phyloP scores from a whole-genome alignment of 2,888 invertebrate species.

The Chironomus riparius region DNA sequence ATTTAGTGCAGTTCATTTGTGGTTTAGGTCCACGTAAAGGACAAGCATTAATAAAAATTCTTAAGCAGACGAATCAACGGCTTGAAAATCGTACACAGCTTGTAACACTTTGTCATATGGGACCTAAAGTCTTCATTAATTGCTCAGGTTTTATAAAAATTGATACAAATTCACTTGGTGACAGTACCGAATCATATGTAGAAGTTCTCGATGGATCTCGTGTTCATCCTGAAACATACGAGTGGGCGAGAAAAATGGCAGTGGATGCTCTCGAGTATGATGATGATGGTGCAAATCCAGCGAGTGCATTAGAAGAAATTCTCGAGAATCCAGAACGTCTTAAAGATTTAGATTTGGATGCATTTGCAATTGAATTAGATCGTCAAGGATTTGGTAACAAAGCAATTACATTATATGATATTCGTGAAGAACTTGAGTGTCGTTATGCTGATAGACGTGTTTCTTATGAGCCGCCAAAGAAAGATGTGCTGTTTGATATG shows the following conservation, averaged over 20 bases:
- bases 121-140: constrained; percentile 96
- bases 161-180: constrained; percentile 89
- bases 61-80: constrained; percentile 85
- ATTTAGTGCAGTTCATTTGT: constrained; percentile 91
- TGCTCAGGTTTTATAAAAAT: constrained; percentile 99
- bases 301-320: constrained; percentile 95
- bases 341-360: constrained; percentile 94
- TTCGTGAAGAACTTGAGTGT: constrained; percentile 87
- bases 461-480: constrained; percentile 65
- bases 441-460: constrained; percentile 84
- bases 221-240: constrained; percentile 98
- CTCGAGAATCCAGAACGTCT: constrained; percentile 88
- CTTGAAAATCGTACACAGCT: constrained; percentile 91
- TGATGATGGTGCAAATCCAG: constrained; percentile 93
- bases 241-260: constrained; percentile 99
- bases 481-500: constrained; percentile 88
- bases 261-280: constrained; percentile 98
- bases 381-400: constrained; percentile 83
- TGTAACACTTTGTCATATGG: constrained; percentile 93
- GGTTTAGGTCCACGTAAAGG: constrained; percentile 95
- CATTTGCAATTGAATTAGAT: constrained; percentile 95
- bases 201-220: constrained; percentile 94
- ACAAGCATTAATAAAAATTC: constrained; percentile 69
- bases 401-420: constrained; percentile 93
- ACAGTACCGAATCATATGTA: constrained; percentile 89